Conservation (phyloP, 2,113 vertebrate species). For the Noctilio leporinus region DNA sequence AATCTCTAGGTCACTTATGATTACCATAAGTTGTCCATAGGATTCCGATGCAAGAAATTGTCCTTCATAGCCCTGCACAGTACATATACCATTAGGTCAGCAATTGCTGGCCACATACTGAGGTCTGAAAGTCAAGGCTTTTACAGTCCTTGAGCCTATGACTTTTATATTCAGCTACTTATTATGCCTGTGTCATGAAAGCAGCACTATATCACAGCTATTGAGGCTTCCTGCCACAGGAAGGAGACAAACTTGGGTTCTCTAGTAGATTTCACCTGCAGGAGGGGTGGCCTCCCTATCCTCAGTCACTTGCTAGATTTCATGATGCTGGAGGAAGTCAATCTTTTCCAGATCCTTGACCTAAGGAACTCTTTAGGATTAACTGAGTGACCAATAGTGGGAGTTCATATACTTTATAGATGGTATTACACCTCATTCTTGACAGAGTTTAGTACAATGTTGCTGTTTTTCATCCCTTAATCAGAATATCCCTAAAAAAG, state of each 20-base stretch:
- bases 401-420: background rate
- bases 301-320: background rate
- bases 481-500: background rate
- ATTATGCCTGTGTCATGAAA: constrained; percentile 8
- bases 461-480: background rate
- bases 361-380: background rate
- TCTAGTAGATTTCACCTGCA: background rate
- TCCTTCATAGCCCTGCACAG: background rate
- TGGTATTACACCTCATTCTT: background rate
- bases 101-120: background rate
- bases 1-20: background rate
- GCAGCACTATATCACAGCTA: background rate
- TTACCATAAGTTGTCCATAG: background rate
- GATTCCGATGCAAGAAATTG: background rate
- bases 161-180: background rate
- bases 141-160: background rate
- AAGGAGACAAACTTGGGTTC: background rate
- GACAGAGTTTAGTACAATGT: background rate
- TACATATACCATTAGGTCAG: background rate
- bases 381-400: background rate
- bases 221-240: background rate
- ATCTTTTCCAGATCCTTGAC: background rate
- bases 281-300: background rate
- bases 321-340: background rate
- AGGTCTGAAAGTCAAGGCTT: background rate